Evolutionary conservation across 2,888 invertebrate species (phyloP).

Genomic region (Nymphalis c-album): DNA sequence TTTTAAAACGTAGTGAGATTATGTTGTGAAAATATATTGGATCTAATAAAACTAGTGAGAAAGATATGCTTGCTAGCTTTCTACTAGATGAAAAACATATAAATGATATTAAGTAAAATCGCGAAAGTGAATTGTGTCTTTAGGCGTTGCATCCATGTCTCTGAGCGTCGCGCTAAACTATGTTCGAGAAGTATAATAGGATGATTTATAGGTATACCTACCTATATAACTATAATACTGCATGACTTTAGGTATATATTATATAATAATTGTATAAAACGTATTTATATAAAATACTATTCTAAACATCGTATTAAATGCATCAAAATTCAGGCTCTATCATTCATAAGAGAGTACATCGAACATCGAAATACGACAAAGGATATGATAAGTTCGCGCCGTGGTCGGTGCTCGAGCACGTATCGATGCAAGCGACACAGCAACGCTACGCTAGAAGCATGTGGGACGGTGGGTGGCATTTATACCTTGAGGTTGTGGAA

Average conservation of each 20-base stretch:
- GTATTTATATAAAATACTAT: slow-evolving; percentile 73
- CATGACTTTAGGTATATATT: slow-evolving; percentile 53
- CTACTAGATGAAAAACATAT: slow-evolving; percentile 63
- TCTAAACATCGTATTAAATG: slow-evolving; percentile 70
- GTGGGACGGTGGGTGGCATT: slow-evolving; percentile 63
- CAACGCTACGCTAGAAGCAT: slow-evolving; percentile 77
- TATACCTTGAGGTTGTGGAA: slow-evolving; percentile 98
- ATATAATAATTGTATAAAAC: slow-evolving; percentile 76
- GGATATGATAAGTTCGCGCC: slow-evolving; percentile 51
- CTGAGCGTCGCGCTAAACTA: slow-evolving; percentile 28
- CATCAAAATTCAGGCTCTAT: slow-evolving; percentile 77
- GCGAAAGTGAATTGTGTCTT: slow-evolving; percentile 54
- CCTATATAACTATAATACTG: slow-evolving; percentile 66
- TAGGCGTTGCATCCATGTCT: slow-evolving; percentile 24
- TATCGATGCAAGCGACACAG: slow-evolving; percentile 68
- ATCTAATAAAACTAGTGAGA: slow-evolving; percentile 68
- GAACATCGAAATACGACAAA: slow-evolving; percentile 60
- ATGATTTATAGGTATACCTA: slow-evolving; percentile 57
- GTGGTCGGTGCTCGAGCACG: slow-evolving; percentile 47
- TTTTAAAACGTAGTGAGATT: slow-evolving; percentile 38
- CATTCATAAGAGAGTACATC: slow-evolving; percentile 71
- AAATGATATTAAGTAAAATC: slow-evolving; percentile 47
- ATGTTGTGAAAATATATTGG: slow-evolving; percentile 54
- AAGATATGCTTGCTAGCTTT: slow-evolving; percentile 58
- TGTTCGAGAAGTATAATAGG: slow-evolving; percentile 39